These are phyloP conservation scores for Apocheima hispidaria DNA, from an alignment of 2,888 invertebrate species.

Conservation along the genomic window DNA sequence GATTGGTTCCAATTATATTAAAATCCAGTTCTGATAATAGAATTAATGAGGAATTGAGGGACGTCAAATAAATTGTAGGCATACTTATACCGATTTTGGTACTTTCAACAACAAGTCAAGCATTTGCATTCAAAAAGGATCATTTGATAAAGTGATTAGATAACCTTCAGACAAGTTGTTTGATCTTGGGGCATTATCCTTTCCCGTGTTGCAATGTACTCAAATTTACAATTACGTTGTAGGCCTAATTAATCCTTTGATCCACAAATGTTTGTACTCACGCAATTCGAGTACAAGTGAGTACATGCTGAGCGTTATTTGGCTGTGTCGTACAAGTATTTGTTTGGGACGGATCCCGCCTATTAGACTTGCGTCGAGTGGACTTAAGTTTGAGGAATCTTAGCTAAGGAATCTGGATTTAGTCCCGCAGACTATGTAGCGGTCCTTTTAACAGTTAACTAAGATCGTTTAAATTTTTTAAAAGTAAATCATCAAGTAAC, in stretches of 20 bases:
- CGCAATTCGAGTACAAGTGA: conserved; percentile 12
- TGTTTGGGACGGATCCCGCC: conserved; percentile 35
- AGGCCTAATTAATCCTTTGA: conserved; percentile 35
- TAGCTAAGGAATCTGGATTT: conserved; percentile 31
- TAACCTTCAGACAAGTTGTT: conserved; percentile 8
- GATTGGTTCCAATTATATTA: too few relatives aligned
- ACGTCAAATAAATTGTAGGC: too few relatives aligned
- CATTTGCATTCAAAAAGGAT: not conserved
- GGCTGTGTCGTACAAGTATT: conserved; percentile 31
- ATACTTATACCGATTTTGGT: too few relatives aligned
- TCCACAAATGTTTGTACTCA: conserved; percentile 30
- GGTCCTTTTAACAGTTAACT: conserved; percentile 29
- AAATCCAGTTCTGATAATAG: too few relatives aligned
- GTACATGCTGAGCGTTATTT: conserved; percentile 27
- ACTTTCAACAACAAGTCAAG: too few relatives aligned
- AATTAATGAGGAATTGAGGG: too few relatives aligned
- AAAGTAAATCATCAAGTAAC: too few relatives aligned
- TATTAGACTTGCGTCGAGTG: conserved; percentile 34
- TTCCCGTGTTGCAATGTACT: conserved; percentile 22
- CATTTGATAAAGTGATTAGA: conserved; percentile 8
- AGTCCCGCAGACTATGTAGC: conserved; percentile 23
- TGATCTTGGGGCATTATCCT: conserved; percentile 11
- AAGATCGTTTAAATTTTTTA: too few relatives aligned
- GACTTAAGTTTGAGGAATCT: conserved; percentile 33
- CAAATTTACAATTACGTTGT: conserved; percentile 24